A percentile compares a stretch with the other conserved stretches of the same genome.
Evolutionary conservation across 2,888 invertebrate genomes (phyloP).

Genomic region (Gryllus longicercus): DNA sequence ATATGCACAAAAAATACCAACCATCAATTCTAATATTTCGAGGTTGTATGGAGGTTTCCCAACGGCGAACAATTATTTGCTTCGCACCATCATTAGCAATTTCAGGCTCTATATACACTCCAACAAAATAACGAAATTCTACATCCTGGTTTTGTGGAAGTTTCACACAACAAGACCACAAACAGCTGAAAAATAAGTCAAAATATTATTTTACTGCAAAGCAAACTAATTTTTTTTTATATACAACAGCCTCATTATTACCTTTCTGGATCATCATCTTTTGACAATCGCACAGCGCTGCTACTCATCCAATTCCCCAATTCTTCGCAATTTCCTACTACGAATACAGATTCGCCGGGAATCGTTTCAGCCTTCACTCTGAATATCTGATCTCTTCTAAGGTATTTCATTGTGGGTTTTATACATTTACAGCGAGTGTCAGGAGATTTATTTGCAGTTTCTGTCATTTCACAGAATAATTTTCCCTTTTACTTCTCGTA

Average conservation of each 20-base stretch:
- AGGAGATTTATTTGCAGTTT: too few relatives aligned
- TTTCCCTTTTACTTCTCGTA: too few relatives aligned
- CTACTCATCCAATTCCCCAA: constrained; percentile 70
- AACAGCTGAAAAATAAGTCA: constrained; percentile 41
- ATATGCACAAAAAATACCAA: constrained; percentile 40
- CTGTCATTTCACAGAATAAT: too few relatives aligned
- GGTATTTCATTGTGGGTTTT: constrained; percentile 22
- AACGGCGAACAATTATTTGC: constrained; percentile 63
- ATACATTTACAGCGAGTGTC: too few relatives aligned
- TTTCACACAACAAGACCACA: constrained; percentile 62
- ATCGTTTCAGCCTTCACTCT: constrained; percentile 54
- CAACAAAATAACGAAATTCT: constrained; percentile 73
- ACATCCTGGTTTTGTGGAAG: constrained; percentile 67
- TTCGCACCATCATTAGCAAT: constrained; percentile 48
- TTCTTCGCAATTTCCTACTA: constrained; percentile 64
- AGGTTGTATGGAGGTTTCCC: constrained; percentile 76
- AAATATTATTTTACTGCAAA: neutral
- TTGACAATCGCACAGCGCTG: constrained; percentile 55
- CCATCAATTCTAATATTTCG: constrained; percentile 56
- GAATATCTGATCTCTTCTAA: constrained; percentile 50
- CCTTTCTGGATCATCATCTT: constrained; percentile 32
- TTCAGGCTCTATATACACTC: constrained; percentile 58
- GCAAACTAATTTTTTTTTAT: neutral
- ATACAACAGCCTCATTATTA: constrained; percentile 21
- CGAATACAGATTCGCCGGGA: constrained; percentile 63